phyloP scores from a whole-genome alignment of 2,113 vertebrate species.

The Mesoclemmys tuberculata region DNA sequence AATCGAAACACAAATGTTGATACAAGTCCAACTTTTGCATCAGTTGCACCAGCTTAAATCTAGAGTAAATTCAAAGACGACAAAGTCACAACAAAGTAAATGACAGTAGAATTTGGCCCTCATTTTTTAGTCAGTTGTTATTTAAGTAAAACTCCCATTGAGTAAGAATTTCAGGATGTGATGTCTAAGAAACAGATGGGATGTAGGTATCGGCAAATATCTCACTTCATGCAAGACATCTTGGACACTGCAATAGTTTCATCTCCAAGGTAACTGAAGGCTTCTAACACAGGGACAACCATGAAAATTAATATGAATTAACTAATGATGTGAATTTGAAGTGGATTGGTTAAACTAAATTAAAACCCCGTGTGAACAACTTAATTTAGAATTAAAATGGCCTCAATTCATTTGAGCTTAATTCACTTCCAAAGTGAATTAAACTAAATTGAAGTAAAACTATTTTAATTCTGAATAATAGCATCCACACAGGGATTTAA shows the following conservation, averaged over 20 bases:
- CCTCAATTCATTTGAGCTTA: not conserved
- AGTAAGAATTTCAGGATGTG: not conserved
- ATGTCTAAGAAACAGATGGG: not conserved
- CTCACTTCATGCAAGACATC: not conserved
- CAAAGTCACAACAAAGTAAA: not conserved
- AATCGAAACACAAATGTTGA: not conserved
- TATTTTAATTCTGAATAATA: not conserved
- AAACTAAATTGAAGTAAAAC: not conserved
- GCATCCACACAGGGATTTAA: not conserved
- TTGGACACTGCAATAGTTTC: not conserved
- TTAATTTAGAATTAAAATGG: not conserved
- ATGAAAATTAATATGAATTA: not conserved
- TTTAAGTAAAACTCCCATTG: not conserved
- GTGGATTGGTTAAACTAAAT: not conserved
- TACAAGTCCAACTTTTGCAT: not conserved
- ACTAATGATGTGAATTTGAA: not conserved
- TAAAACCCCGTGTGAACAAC: not conserved
- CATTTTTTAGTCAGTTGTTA: not conserved
- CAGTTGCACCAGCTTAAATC: not conserved
- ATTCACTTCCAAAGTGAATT: not conserved
- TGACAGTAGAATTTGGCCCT: not conserved
- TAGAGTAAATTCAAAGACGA: not conserved
- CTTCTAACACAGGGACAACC: not conserved
- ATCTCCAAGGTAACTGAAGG: not conserved
- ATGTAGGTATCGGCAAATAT: not conserved